Conservation (phyloP, 2,888 invertebrate genomes). For the Spicauda simplicius region DNA sequence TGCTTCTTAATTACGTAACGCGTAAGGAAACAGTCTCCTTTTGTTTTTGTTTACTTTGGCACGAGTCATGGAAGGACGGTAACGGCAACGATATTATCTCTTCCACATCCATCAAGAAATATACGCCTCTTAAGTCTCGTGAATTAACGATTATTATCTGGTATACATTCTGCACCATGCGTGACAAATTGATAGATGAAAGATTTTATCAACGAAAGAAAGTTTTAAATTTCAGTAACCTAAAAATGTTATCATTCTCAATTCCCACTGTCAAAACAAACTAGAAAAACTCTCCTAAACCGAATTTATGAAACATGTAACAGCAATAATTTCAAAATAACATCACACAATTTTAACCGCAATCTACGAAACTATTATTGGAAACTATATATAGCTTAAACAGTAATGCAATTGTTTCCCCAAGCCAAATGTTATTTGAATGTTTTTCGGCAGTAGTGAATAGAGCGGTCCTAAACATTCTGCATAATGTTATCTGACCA, state of each 20-base stretch:
- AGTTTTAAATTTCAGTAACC: too few species aligned
- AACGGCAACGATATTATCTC: slow-evolving; percentile 42
- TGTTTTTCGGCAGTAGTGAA: slow-evolving; percentile 18
- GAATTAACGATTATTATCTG: neutral
- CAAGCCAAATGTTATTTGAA: slow-evolving; percentile 14
- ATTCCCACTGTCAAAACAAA: too few species aligned
- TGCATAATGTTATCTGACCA: slow-evolving; percentile 33
- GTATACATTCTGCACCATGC: neutral
- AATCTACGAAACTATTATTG: neutral
- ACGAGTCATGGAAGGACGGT: slow-evolving; percentile 43
- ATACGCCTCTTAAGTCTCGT: slow-evolving; percentile 9
- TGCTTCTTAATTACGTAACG: slow-evolving; percentile 53
- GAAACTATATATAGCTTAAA: neutral
- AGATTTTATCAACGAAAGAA: too few species aligned
- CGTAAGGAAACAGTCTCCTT: slow-evolving; percentile 49
- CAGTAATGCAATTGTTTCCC: slow-evolving; percentile 9
- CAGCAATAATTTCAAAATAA: too few species aligned
- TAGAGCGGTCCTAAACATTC: slow-evolving; percentile 25
- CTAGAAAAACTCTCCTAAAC: too few species aligned
- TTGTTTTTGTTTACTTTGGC: slow-evolving; percentile 57
- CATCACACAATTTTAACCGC: too few species aligned
- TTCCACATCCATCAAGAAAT: slow-evolving; percentile 44
- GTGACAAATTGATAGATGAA: too few species aligned
- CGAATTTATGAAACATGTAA: too few species aligned
- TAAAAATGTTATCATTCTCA: too few species aligned